Evolutionary conservation across 2,888 invertebrate genomes (phyloP).

Genomic region (Acanthosoma haemorrhoidale): DNA sequence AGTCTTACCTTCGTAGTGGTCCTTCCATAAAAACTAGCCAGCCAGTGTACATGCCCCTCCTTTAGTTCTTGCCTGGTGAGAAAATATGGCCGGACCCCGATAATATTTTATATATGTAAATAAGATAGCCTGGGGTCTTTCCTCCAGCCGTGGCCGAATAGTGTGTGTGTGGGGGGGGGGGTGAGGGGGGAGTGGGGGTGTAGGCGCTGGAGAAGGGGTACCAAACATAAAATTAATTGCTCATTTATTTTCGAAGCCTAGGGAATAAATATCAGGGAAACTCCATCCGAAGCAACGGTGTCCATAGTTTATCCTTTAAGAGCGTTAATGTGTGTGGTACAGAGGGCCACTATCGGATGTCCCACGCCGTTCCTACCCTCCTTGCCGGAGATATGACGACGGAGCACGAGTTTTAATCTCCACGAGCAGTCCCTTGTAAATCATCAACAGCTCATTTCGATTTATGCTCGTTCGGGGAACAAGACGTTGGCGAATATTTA

Average conservation of each 20-base stretch:
- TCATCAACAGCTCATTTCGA: too few relatives aligned
- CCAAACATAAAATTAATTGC: slow-evolving; percentile 26
- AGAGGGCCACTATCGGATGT: not conserved
- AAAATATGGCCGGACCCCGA: slow-evolving; percentile 17
- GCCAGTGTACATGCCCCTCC: not conserved
- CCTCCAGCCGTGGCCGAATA: not conserved
- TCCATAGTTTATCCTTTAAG: not conserved
- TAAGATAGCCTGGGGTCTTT: slow-evolving; percentile 22
- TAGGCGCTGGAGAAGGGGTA: slow-evolving; percentile 20
- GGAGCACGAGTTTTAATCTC: too few relatives aligned
- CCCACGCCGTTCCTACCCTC: too few relatives aligned
- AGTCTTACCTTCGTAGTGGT: not conserved
- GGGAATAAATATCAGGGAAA: slow-evolving; percentile 19
- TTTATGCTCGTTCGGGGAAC: too few relatives aligned
- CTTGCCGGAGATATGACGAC: too few relatives aligned
- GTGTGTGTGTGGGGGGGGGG: slow-evolving; percentile 8
- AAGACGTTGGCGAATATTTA: too few relatives aligned
- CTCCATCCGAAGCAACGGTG: not conserved
- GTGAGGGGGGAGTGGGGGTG: slow-evolving; percentile 25
- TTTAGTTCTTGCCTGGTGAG: not conserved
- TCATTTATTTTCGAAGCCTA: slow-evolving; percentile 20
- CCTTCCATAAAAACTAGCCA: not conserved
- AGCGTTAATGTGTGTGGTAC: not conserved
- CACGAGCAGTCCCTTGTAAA: too few relatives aligned
- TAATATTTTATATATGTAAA: slow-evolving; percentile 26